Conservation (phyloP, 1,140 invertebrate species). For the Arctopsyche grandis region DNA sequence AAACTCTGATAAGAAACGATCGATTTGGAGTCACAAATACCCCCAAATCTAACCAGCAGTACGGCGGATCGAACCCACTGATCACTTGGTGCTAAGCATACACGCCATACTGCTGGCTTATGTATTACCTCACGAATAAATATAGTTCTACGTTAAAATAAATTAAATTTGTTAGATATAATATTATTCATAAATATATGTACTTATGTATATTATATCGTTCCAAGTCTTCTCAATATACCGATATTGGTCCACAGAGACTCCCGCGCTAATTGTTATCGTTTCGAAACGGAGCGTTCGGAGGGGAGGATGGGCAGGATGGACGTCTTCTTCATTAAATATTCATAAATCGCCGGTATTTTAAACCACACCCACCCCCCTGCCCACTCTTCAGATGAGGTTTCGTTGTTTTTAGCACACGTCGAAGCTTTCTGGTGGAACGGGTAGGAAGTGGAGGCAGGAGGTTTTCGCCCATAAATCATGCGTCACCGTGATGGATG, state of each 20-base stretch:
- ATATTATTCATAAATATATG: too few species aligned
- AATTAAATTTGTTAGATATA: too few species aligned
- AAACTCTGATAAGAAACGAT: too few species aligned
- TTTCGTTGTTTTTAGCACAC: neutral
- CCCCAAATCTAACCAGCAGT: too few species aligned
- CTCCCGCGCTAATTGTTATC: neutral
- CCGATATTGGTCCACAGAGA: neutral
- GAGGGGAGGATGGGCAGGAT: neutral
- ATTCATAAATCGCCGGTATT: constrained; percentile 7
- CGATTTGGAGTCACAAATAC: too few species aligned
- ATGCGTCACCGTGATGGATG: neutral
- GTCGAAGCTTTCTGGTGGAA: neutral
- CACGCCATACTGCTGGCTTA: too few species aligned
- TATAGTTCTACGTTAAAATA: too few species aligned
- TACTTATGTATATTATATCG: neutral
- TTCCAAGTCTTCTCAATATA: neutral
- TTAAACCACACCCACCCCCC: neutral
- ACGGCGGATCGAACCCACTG: too few species aligned
- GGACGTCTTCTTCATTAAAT: constrained; percentile 6
- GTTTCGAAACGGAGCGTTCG: neutral
- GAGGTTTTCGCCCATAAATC: neutral
- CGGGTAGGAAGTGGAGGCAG: neutral
- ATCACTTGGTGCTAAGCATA: too few species aligned
- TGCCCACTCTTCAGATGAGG: neutral
- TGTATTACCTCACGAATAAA: too few species aligned